These are phyloP conservation scores for Elgaria multicarinata DNA, from an alignment of 2,113 vertebrate species.

Conservation along the genomic window DNA sequence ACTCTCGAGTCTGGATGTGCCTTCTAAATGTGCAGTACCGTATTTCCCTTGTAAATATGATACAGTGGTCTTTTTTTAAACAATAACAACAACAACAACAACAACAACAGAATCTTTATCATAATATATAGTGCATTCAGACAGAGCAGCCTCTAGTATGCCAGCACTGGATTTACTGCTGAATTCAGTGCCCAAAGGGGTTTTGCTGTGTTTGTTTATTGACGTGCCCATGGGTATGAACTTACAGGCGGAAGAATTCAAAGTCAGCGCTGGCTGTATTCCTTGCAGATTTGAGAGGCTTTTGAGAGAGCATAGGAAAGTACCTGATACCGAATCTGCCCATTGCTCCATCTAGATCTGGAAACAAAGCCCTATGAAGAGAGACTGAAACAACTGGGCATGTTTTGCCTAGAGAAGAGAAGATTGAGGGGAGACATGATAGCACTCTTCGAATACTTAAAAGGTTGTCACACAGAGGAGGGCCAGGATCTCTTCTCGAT, in stretches of 20 bases:
- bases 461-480: too few species aligned
- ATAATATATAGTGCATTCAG: neutral
- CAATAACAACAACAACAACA: too few species aligned
- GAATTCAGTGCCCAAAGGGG: neutral
- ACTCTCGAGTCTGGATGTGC: neutral
- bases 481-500: too few species aligned
- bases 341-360: too few species aligned
- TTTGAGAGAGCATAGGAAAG: neutral
- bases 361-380: too few species aligned
- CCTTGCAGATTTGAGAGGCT: neutral
- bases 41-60: neutral
- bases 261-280: slow-evolving; percentile 5
- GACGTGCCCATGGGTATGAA: neutral
- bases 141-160: neutral
- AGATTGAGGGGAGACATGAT: too few species aligned
- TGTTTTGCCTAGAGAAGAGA: too few species aligned
- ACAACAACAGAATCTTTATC: neutral
- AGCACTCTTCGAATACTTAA: too few species aligned
- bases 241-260: neutral
- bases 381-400: too few species aligned
- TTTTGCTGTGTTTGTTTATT: neutral
- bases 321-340: too few species aligned
- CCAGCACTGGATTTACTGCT: neutral
- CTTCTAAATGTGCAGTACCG: neutral
- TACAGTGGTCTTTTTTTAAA: neutral